Conservation (phyloP, 2,888 invertebrate species). For the Lasioglossum malachurum region DNA sequence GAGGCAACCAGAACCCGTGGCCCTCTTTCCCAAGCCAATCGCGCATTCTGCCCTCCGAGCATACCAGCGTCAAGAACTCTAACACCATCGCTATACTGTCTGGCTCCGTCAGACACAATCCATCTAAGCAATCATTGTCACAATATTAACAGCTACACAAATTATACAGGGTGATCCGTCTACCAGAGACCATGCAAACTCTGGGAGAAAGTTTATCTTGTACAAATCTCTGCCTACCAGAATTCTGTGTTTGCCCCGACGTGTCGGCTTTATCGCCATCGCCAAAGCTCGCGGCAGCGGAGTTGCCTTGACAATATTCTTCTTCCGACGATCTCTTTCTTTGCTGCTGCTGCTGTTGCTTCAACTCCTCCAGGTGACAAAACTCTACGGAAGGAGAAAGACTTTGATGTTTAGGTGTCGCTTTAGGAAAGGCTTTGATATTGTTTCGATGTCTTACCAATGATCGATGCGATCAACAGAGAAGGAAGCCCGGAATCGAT, state of each 20-base stretch:
- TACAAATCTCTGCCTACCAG: conserved; percentile 46
- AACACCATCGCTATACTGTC: conserved; percentile 89
- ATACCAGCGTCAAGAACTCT: conserved; percentile 93
- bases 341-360: conserved; percentile 55
- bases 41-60: conserved; percentile 92
- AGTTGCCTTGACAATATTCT: conserved; percentile 62
- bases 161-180: background rate
- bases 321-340: conserved; percentile 64
- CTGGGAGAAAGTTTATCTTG: too few relatives aligned
- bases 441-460: conserved; percentile 60
- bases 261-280: conserved; percentile 85
- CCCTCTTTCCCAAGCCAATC: conserved; percentile 95
- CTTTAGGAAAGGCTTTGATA: too few relatives aligned
- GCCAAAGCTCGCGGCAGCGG: conserved; percentile 78
- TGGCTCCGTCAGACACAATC: conserved; percentile 86
- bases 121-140: conserved; percentile 58
- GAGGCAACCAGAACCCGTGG: conserved; percentile 93
- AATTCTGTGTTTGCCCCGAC: conserved; percentile 67
- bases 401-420: too few relatives aligned
- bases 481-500: conserved; percentile 91
- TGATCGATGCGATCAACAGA: conserved; percentile 88
- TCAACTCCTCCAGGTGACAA: conserved; percentile 76
- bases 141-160: background rate
- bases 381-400: conserved; percentile 71
- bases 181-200: background rate